Evolutionary conservation across 2,888 invertebrate genomes (phyloP), one percentile per base, ranked within the genome.

Genomic region (Rhingia campestris): DNA sequence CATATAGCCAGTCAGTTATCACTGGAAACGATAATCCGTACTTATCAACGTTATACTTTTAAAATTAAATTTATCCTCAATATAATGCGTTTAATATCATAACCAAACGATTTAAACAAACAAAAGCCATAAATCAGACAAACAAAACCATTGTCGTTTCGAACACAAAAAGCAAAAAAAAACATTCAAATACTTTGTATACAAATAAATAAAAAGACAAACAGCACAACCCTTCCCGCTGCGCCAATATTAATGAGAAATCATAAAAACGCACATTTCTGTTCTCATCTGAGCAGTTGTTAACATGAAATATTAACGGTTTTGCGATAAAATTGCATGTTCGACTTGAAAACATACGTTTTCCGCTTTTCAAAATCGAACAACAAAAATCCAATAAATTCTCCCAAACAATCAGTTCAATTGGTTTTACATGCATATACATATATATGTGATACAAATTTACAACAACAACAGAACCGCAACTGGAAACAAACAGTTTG

Each of bases 221-320:
- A n/a, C 9, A 32, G 9, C 32, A 4, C 33, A 7, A 30, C n/a
- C 30, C n/a, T 12, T 22, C 0, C 7, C 14, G 12, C 12, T 61
- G 39, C n/a, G 5, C 37, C n/a, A 9, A 9, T 14, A 22, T n/a
- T 10, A 37, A 51, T 51, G 10, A 7, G 22, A 22, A 75, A 59
- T 51, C 49, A 45, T 56, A 66, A 75, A 45, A 66, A 43, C 32
- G 41, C 37, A 0, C 4, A 9, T 58, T 45, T 56, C 32, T 49
- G 14, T 37, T 64, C 14, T 41, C 2, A 35, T 41, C 35, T 33
- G 41, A 56, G 59, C 49, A 43, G 1, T 66, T 67, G 75, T 75
- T 66, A 75, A 66, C 66, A 75, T 58, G 59, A 75, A 75, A 66
- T 75, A 75, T 75, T 75, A 75, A 66, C 58, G 58, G 51, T 43